A percentile compares a stretch with the other conserved stretches of the same genome.
These are phyloP conservation scores for Beaufortia kweichowensis DNA, from an alignment of 2,113 vertebrate genomes.

Conservation along the genomic window DNA sequence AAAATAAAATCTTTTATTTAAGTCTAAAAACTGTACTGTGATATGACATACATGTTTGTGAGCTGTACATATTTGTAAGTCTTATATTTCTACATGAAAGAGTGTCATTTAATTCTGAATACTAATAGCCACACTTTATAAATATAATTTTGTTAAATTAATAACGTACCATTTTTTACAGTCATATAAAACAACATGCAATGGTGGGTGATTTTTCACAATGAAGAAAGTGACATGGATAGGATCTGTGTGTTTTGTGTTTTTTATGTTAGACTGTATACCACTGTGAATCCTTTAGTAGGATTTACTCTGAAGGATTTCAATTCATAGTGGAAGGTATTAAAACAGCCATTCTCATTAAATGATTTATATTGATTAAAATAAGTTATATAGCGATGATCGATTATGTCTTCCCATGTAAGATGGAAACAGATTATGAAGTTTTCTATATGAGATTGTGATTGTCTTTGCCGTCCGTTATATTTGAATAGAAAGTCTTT, in stretches of 20 bases:
- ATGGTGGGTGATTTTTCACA: background rate
- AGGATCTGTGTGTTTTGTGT: background rate
- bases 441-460: background rate
- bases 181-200: no score
- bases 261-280: background rate
- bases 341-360: background rate
- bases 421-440: background rate
- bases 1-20: constrained; percentile 4
- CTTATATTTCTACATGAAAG: background rate
- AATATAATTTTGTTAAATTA: no score
- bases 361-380: background rate
- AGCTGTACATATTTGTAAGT: constrained; percentile 16
- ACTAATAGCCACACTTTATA: background rate
- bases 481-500: background rate
- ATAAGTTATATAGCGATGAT: no score
- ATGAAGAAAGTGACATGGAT: background rate
- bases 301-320: background rate
- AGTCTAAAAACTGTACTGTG: constrained; percentile 31
- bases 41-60: constrained; percentile 4
- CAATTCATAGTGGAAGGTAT: background rate
- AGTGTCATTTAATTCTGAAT: background rate
- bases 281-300: background rate
- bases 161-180: no score
- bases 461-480: background rate
- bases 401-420: background rate